Base-by-base conservation (phyloP, 92 coral and sea anemone genomes). In the Zoanthus sansibaricus region DNA sequence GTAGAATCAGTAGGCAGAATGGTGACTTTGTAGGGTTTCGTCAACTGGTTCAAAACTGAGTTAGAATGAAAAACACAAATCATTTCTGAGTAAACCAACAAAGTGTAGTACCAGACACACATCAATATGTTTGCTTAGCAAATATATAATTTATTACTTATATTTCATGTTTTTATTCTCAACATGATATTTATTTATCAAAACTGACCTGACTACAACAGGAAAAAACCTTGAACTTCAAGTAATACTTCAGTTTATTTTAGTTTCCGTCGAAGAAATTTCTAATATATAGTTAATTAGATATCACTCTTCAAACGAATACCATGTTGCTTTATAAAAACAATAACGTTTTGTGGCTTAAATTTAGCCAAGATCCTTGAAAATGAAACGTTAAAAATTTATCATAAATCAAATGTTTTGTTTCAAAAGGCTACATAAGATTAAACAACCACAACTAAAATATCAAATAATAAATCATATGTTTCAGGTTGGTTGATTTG, bases 261-360 rank as follows among this genome's bases (percentile, higher is more conserved):
- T 9, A 62, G 25, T 62, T 62, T 62, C 30, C 18, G 18, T 20
- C 30, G 4, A 14, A 62, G 69, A 49, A 49, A 5, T 49, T 7
- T 7, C 12, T 49, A 25, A 25, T 25, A 25, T 62, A 62, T 62
- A 20, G 1, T 16, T 14, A 13, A 11, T 4, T 20, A 11, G 20
- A 17, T 62, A 62, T 17, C 12, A 62, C 69, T 17, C 69, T 3
- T 16, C 17, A 11, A 30, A 25, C 16, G 30, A 58, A n/a, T 52
- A 52, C 17, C 30, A 21, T 6, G 52, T 54, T 76, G 64, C 79
- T 75, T 75, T 75, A 75, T 51, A 48, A 51, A 75, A 75, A 49
- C 79, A 76, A 76, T 12, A 25, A 25, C 7, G 7, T 9, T 49
- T 32, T 54, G 13, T 6, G 37, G 12, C 32, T 17, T 17, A 21